Conservation (phyloP, 2,113 vertebrate genomes). For the Phaethornis superciliosus region DNA sequence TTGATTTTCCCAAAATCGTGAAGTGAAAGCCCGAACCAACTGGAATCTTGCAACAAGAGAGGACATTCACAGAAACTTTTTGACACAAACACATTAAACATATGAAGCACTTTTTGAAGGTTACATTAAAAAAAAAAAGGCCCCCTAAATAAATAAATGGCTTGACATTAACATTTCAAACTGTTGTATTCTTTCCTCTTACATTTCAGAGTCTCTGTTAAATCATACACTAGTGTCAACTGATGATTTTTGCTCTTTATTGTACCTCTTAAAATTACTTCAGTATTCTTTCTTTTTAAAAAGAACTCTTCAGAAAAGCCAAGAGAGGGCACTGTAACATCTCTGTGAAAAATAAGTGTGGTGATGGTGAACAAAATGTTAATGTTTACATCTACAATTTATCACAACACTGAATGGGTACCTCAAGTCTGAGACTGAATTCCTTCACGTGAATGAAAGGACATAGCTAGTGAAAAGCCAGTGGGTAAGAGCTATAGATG, state of each 20-base stretch:
- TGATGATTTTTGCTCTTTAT: neutral
- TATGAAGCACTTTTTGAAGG: neutral
- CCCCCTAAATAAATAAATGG: neutral
- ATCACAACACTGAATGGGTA: neutral
- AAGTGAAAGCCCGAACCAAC: neutral
- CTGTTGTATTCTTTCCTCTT: neutral
- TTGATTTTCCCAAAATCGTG: neutral
- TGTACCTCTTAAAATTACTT: neutral
- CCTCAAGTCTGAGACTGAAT: neutral
- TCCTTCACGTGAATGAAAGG: neutral
- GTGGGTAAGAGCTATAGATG: neutral
- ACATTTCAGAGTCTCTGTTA: neutral
- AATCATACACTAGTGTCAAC: neutral
- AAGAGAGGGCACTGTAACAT: constrained; percentile 38
- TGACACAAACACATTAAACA: neutral
- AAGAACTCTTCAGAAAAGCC: neutral
- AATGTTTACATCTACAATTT: neutral
- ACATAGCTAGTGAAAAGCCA: neutral
- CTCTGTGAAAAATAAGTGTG: neutral
- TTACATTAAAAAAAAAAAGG: neutral
- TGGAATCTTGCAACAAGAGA: neutral
- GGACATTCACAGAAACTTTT: neutral
- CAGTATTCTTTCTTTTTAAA: neutral
- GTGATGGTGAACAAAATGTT: neutral
- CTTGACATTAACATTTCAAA: neutral